Evolutionary conservation across 2,113 vertebrate species (phyloP), one percentile per base, ranked within the genome.

Genomic region (Fregata magnificens): DNA sequence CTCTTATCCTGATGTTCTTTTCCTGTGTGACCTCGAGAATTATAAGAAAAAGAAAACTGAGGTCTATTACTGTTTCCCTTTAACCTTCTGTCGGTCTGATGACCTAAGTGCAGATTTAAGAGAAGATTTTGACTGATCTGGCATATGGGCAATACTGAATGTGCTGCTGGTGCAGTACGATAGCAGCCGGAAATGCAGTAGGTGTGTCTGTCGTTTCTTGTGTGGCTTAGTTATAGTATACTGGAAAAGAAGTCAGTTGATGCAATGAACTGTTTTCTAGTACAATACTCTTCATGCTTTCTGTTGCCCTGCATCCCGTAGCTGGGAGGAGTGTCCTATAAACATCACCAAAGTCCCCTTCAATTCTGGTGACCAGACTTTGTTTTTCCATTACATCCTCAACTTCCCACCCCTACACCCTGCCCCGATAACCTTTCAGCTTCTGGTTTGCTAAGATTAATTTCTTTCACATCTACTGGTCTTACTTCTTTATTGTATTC

Each of bases 351-450:
- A 42, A 13, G 47, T 53, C 11, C 26, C 17, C 8, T 89, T 80
- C 56, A 71, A 1, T 76, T 91, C 45, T 83, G 36, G 15, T 20
- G 34, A 49, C 17, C 16, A 44, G 50, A n/a, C 34, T 62, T 71
- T 56, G n/a, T n/a, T 58, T 58, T 89, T 67, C 56, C 6, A 20
- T 76, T 26, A 15, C 5, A 44, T 53, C 10, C 11, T 89, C 42
- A 72, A n/a, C 11, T 87, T 87, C 31, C 6, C 4, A 56, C 3
- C 10, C 44, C 11, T 19, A 9, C 18, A 66, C 6, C 7, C 11
- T 0, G 0, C 6, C 16, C 29, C 0, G 3, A 44, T 56, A 58
- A 56, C 22, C 22, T 74, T 79, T 62, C 32, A 61, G 3, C 29
- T 65, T 79, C 36, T 82, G 20, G 36, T 47, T 79, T 79, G 29